Conservation (phyloP, 2,797 vertebrate genomes). For the Dicrostonyx torquatus region DNA sequence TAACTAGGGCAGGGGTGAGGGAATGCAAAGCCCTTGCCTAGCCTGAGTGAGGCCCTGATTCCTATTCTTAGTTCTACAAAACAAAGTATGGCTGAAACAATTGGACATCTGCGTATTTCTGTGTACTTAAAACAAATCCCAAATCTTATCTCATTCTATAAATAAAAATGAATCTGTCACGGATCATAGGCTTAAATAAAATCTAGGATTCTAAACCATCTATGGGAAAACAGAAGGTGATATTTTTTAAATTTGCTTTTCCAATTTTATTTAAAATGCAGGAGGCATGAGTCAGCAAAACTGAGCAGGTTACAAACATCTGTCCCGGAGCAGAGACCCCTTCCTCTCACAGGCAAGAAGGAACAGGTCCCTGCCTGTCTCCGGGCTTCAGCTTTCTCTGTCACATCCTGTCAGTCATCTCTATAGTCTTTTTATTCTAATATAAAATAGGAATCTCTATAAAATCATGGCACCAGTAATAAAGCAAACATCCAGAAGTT, state of each 20-base stretch:
- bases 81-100: neutral
- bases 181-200: neutral
- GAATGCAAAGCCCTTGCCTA: neutral
- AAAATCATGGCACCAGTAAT: neutral
- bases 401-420: neutral
- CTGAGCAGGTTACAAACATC: neutral
- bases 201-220: neutral
- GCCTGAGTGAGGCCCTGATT: neutral
- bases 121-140: neutral
- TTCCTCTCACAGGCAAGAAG: neutral
- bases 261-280: neutral
- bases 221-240: neutral
- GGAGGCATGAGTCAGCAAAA: neutral
- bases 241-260: neutral
- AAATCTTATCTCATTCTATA: neutral
- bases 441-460: neutral
- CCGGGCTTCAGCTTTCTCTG: neutral
- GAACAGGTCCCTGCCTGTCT: neutral
- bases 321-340: neutral
- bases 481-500: neutral
- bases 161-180: neutral
- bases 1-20: neutral
- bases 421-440: neutral
- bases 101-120: neutral
- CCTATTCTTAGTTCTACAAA: neutral